A percentile compares a stretch with the other conserved stretches of the same genome.
These are phyloP conservation scores for Lepus americanus DNA, from an alignment of 2,113 vertebrate species.

Conservation along the genomic window DNA sequence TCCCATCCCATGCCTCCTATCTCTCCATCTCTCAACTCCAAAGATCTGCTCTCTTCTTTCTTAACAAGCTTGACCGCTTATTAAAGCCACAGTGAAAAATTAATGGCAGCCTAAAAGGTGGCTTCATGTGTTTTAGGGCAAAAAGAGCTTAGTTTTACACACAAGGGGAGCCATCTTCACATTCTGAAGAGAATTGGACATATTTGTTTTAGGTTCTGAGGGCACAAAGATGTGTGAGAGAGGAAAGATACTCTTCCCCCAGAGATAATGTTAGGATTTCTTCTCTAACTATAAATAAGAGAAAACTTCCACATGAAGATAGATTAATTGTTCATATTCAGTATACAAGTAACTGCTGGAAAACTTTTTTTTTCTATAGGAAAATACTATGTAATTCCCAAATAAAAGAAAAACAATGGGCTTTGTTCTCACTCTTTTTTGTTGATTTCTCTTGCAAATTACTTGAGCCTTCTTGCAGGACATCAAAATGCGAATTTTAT, in stretches of 20 bases:
- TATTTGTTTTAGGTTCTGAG: conserved; percentile 1
- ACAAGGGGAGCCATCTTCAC: neutral
- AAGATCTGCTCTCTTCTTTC: neutral
- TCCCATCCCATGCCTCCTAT: neutral
- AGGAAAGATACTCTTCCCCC: neutral
- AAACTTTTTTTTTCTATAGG: conserved; percentile 34
- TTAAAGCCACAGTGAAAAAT: conserved; percentile 5
- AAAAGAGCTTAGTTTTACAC: conserved; percentile 43
- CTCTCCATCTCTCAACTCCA: neutral
- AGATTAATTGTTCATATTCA: conserved; percentile 16
- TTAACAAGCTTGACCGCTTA: neutral
- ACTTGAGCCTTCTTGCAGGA: neutral
- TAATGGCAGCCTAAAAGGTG: neutral
- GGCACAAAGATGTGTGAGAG: neutral
- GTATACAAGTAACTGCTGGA: neutral
- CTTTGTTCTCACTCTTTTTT: conserved; percentile 1
- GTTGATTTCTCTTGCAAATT: conserved; percentile 29
- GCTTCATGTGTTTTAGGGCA: conserved; percentile 28
- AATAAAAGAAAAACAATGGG: conserved; percentile 21
- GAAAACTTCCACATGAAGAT: conserved; percentile 32
- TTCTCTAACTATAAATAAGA: neutral
- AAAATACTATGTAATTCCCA: neutral
- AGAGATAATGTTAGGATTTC: conserved; percentile 18
- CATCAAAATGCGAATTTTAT: conserved; percentile 37
- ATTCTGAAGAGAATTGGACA: conserved; percentile 11